Evolutionary conservation across 2,888 invertebrate genomes (phyloP), one percentile per base, ranked within the genome.

Genomic region (Machimus atricapillus): DNA sequence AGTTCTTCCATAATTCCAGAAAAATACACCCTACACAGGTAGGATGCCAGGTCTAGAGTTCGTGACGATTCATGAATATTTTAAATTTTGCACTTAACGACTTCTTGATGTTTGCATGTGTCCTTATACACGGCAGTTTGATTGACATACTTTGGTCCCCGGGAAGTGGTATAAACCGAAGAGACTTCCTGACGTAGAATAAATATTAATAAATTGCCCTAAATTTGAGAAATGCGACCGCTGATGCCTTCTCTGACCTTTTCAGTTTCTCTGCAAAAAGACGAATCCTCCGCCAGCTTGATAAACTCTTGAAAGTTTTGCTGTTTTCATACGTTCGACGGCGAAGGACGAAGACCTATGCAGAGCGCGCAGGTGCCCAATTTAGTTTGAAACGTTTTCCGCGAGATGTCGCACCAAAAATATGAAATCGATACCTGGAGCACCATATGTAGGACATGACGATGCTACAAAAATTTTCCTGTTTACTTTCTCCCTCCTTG

Each of bases 31-130:
- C 23, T 76, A 43, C 86, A 40, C 66, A 73, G 79, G 66, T 87
- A 43, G 82, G 85, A 82, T 86, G 87, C 86, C 85, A 87, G 66
- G 86, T 58, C 43, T 31, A 19, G 79, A 82, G 85, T 82, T 88
- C 87, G 81, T 52, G 73, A 81, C 73, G 58, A 87, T 87, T 81
- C 81, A 87, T 87, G 81, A 87, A 87, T 87, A 74, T 87, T 87
- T 87, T 81, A 82, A 58, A 66, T 76, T 52, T 81, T 37, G n/a
- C 56, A 27, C 74, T 58, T 73, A 74, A 56, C 73, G 82, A 73
- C 82, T 74, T 74, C 82, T 82, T 82, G 82, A 74, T 85, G 46
- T 74, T 85, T 85, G 73, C 74, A 85, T 43, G 66, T 40, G 46
- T 73, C 52, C 37, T 82, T 82, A 34, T 82, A 82, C 23, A 46